Conservation (phyloP, 1,140 invertebrate genomes). For the Telenomus remus region DNA sequence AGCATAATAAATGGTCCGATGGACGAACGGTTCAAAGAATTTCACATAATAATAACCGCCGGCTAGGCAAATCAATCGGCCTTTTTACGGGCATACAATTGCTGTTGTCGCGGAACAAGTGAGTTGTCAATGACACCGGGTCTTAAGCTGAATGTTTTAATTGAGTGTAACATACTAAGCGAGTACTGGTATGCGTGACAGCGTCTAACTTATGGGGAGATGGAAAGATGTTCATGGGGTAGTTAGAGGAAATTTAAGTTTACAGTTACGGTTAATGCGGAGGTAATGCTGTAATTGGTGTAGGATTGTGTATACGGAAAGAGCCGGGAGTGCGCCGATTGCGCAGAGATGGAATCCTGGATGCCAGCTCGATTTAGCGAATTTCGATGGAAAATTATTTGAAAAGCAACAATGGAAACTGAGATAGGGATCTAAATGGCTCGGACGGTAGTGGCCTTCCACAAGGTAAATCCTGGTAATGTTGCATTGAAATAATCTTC, state of each 20-base stretch:
- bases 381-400: conserved; percentile 43
- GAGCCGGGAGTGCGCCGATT: conserved; percentile 11
- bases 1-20: conserved; percentile 56
- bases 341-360: conserved; percentile 11
- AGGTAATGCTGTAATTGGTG: conserved; percentile 37
- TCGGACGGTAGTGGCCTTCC: conserved; percentile 7
- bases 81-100: conserved; percentile 11
- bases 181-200: conserved; percentile 16
- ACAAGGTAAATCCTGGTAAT: conserved; percentile 15
- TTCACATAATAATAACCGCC: conserved; percentile 41
- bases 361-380: conserved; percentile 26
- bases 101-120: conserved; percentile 31
- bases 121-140: conserved; percentile 39
- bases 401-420: conserved; percentile 34
- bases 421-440: conserved; percentile 34
- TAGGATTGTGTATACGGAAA: conserved; percentile 16
- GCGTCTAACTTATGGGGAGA: conserved; percentile 35
- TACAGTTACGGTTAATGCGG: conserved; percentile 45
- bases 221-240: conserved; percentile 36
- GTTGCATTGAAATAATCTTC: neutral
- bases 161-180: conserved; percentile 31
- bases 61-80: conserved; percentile 1
- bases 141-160: conserved; percentile 39
- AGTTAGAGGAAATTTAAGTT: conserved; percentile 37
- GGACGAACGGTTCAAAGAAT: conserved; percentile 40